phyloP scores from a whole-genome alignment of 2,113 vertebrate genomes.

The Osmerus eperlanus region DNA sequence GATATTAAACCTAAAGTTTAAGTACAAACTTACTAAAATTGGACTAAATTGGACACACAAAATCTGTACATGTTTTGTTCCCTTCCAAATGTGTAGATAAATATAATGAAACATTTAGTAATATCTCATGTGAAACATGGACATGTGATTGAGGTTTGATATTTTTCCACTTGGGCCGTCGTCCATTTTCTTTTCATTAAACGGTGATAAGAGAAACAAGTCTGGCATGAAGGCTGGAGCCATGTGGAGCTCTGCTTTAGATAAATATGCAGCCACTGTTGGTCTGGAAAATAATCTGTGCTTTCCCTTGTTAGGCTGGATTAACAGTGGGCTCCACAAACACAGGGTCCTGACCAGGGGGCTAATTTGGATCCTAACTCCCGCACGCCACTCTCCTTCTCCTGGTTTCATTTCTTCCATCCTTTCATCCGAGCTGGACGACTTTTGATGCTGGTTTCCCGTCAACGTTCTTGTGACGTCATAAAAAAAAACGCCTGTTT shows the following conservation, averaged over 20 bases:
- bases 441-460: not conserved
- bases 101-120: too few species aligned
- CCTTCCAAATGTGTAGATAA: too few species aligned
- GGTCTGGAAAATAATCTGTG: constrained; percentile 8
- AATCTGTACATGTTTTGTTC: too few species aligned
- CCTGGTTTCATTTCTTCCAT: not conserved
- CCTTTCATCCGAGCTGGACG: not conserved
- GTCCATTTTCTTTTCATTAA: constrained; percentile 30
- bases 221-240: not conserved
- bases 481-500: too few species aligned
- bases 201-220: constrained; percentile 29
- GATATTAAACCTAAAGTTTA: too few species aligned
- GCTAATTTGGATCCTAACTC: not conserved
- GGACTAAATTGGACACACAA: too few species aligned
- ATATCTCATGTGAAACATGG: too few species aligned
- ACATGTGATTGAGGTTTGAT: too few species aligned
- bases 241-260: constrained; percentile 19
- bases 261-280: constrained; percentile 28
- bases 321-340: constrained; percentile 18
- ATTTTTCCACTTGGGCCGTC: not conserved
- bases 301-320: constrained; percentile 5
- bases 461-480: too few species aligned
- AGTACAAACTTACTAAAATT: too few species aligned
- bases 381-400: not conserved
- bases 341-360: not conserved